A percentile compares a stretch with the other conserved stretches of the same genome.
Evolutionary conservation across 2,797 vertebrate species (phyloP).

Genomic region (Cercopithecus neglectus): DNA sequence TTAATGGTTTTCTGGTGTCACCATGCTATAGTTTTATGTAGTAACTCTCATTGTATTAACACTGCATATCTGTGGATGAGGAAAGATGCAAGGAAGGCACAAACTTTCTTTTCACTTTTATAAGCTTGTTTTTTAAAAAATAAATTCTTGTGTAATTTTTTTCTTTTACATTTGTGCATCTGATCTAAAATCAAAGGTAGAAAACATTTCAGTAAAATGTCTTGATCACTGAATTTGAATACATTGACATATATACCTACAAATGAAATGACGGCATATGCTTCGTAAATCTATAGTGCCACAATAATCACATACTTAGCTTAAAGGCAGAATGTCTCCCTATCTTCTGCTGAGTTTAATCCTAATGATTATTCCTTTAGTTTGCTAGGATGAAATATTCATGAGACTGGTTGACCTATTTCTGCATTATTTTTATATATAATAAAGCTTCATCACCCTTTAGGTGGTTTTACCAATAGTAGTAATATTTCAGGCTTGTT

Average conservation of each 20-base stretch:
- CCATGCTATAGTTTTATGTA: neutral
- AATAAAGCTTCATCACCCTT: neutral
- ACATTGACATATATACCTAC: neutral
- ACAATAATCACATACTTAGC: neutral
- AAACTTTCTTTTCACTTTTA: neutral
- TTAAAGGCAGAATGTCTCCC: neutral
- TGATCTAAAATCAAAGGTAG: constrained; percentile 9
- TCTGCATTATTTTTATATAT: neutral
- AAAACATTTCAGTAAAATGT: neutral
- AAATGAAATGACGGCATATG: neutral
- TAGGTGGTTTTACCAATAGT: neutral
- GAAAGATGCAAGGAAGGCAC: neutral
- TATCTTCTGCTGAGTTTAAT: neutral
- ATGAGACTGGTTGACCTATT: neutral
- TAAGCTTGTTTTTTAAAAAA: neutral
- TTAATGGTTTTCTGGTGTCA: neutral
- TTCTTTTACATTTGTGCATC: neutral
- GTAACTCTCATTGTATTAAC: neutral
- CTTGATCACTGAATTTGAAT: neutral
- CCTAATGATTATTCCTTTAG: neutral
- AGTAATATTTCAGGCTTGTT: neutral
- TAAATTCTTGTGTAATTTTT: neutral
- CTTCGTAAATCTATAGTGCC: neutral
- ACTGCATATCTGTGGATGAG: neutral
- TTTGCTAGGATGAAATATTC: neutral